A percentile compares a stretch with the other conserved stretches of the same genome.
Conservation (phyloP, 2,113 vertebrate genomes). For the Myanophis thanlyinensis region DNA sequence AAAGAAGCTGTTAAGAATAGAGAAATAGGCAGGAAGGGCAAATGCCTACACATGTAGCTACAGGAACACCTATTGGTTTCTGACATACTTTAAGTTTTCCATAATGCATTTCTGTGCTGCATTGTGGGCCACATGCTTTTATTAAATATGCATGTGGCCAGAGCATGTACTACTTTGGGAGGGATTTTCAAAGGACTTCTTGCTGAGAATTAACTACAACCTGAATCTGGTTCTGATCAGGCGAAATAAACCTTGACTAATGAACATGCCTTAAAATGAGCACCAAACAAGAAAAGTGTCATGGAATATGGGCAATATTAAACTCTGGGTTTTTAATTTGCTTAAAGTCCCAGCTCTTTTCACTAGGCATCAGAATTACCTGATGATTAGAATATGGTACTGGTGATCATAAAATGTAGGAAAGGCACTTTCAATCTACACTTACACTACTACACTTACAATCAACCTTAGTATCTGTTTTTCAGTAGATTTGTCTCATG, state of each 20-base stretch:
- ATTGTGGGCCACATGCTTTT: not conserved
- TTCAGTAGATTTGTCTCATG: not conserved
- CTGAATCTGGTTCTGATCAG: not conserved
- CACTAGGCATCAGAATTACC: not conserved
- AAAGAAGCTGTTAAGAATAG: not conserved
- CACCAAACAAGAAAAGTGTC: not conserved
- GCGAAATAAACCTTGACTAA: not conserved
- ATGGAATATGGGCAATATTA: not conserved
- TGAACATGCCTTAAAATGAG: not conserved
- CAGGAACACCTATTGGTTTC: not conserved
- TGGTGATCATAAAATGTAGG: not conserved
- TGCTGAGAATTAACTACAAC: not conserved
- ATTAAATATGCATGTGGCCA: not conserved
- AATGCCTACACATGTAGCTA: not conserved
- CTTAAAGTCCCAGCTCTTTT: not conserved
- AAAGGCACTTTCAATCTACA: not conserved
- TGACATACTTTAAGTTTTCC: not conserved
- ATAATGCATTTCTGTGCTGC: not conserved
- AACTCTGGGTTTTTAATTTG: not conserved
- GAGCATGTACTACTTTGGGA: not conserved
- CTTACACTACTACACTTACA: not conserved
- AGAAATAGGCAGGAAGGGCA: not conserved
- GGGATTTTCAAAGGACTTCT: not conserved
- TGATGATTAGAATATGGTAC: not conserved
- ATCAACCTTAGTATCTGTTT: not conserved